Percentiles rank a stretch among this genome's conserved stretches.
Evolutionary conservation across 2,113 vertebrate genomes (phyloP).

Genomic region (Oxyura jamaicensis): DNA sequence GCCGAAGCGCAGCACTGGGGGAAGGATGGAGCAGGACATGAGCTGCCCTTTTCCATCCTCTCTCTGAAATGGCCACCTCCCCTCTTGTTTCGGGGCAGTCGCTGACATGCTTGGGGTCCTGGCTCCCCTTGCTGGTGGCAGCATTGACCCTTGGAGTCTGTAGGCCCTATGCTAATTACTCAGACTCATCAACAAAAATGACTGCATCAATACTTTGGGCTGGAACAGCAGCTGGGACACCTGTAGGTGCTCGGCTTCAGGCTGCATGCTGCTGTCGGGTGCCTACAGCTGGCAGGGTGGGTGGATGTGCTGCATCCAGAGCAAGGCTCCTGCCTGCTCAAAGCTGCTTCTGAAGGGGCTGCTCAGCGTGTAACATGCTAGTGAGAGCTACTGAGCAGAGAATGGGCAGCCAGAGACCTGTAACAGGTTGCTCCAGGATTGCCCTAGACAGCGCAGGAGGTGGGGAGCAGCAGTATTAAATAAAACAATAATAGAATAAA

Average conservation of each 20-base stretch:
- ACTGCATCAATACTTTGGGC: background rate
- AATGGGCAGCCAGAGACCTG: background rate
- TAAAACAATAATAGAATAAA: background rate
- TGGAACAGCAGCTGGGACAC: background rate
- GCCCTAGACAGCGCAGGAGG: background rate
- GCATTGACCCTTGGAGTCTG: background rate
- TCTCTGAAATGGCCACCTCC: background rate
- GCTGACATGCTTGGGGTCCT: background rate
- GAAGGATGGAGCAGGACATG: background rate
- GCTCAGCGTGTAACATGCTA: background rate
- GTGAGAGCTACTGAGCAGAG: background rate
- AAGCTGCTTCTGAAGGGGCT: background rate
- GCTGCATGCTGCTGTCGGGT: background rate
- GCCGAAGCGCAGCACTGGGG: fast-evolving
- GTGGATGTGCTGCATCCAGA: background rate
- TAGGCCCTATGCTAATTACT: background rate
- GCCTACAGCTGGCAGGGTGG: background rate
- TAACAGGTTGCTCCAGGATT: background rate
- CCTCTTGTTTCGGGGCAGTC: background rate
- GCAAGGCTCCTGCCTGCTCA: background rate
- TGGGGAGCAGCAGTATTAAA: background rate
- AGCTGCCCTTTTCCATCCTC: background rate
- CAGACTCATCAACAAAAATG: background rate
- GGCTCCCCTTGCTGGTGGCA: background rate
- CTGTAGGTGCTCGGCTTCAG: background rate